Evolutionary conservation across 1,140 invertebrate species (phyloP), one percentile per base, ranked within the genome.

Genomic region (Drosophila tani): DNA sequence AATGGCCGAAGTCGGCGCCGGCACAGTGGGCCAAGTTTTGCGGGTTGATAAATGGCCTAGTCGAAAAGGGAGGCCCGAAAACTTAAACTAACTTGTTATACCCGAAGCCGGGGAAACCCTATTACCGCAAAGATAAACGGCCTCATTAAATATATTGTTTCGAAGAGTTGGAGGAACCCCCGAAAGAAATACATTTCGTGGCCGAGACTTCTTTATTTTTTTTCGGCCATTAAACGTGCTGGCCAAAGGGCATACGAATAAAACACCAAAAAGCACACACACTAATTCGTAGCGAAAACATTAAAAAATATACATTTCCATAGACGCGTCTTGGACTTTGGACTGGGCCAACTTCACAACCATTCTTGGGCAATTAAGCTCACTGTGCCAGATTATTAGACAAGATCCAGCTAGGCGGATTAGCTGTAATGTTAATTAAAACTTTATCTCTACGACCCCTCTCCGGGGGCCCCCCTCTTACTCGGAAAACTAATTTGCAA

Each of bases 381-480:
- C 70, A 86, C 66, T 71, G 79, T 86, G 79, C 64, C 53, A 78
- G 41, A 69, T 41, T 68, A 57, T 56, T 47, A 70, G 70, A 7
- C 55, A 50, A 76, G 53, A 79, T 63, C 53, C 38, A 46, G 58
- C 77, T 90, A 70, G 55, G 73, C 71, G 68, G 63, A 64, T 82
- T 75, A 90, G 74, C 81, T 81, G 81, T 81, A 87, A 87, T 81
- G 85, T 84, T 87, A 87, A 87, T 87, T 87, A 87, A 88, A 87
- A 87, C 74, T 87, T 87, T 78, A 76, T 73, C 74, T 69, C 24
- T 14, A 29, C 47, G 15, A 2, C 11, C n/a, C 32, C 41, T 46
- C 49, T 5, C 21, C 2, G 21, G 21, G 2, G 0, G n/a, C n/a
- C 7, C 29, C 55, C n/a, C 29, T 45, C n/a, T 8, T 6, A 24